Conservation (phyloP, 2,888 invertebrate genomes). For the Drosophila seclusa region DNA sequence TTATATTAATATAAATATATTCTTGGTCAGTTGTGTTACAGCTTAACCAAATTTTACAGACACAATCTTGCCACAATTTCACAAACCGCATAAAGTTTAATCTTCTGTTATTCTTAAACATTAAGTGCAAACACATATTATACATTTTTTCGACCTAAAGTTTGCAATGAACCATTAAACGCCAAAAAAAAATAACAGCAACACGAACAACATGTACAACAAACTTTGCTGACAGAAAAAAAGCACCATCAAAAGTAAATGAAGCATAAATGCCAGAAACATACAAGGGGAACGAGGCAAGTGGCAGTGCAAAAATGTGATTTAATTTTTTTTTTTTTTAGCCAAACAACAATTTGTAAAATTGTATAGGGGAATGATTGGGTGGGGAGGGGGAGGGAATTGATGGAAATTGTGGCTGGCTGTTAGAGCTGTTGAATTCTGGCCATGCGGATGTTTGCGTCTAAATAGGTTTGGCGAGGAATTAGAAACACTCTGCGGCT, state of each 20-base stretch:
- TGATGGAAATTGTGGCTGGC: slow-evolving; percentile 31
- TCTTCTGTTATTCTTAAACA: neutral
- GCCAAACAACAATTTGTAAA: slow-evolving; percentile 34
- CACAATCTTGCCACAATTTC: neutral
- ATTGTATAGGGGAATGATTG: neutral
- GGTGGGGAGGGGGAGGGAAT: slow-evolving; percentile 9
- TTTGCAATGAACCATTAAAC: slow-evolving; percentile 43
- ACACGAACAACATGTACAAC: slow-evolving; percentile 9
- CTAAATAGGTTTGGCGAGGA: slow-evolving; percentile 63
- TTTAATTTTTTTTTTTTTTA: slow-evolving; percentile 52
- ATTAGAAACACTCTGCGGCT: slow-evolving; percentile 69
- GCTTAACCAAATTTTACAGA: neutral
- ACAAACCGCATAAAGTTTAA: neutral
- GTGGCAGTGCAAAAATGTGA: slow-evolving; percentile 46
- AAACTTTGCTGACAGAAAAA: slow-evolving; percentile 24
- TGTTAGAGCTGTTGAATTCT: slow-evolving; percentile 27
- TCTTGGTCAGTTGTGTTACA: neutral
- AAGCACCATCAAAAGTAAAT: slow-evolving; percentile 72
- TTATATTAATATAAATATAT: neutral
- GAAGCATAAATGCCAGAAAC: slow-evolving; percentile 76
- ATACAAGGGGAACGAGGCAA: slow-evolving; percentile 24
- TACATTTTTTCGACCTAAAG: neutral
- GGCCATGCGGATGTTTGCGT: slow-evolving; percentile 48
- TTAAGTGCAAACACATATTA: slow-evolving; percentile 5
- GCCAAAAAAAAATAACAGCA: slow-evolving; percentile 3